phyloP scores from a whole-genome alignment of 2,113 vertebrate genomes.

The Fulica atra region DNA sequence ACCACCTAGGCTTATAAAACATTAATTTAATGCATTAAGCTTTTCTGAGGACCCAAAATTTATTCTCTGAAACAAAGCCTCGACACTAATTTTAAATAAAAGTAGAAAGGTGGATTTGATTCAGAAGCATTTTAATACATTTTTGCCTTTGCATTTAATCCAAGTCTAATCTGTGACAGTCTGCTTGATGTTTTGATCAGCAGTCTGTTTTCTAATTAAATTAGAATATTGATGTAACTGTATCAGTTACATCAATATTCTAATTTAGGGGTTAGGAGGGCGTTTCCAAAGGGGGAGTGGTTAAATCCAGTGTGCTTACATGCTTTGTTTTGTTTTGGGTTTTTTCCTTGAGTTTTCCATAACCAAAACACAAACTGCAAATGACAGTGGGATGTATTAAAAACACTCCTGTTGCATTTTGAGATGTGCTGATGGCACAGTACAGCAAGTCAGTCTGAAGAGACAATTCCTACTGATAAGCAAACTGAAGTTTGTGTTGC shows the following conservation, averaged over 20 bases:
- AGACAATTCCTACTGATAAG: neutral
- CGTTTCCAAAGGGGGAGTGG: neutral
- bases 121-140: neutral
- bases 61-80: neutral
- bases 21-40: neutral
- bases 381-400: neutral
- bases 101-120: neutral
- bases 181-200: neutral
- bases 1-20: neutral
- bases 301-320: neutral
- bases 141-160: conserved; percentile 12
- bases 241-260: no score
- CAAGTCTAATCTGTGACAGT: neutral
- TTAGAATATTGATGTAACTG: neutral
- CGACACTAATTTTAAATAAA: neutral
- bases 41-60: neutral
- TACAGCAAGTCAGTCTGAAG: neutral
- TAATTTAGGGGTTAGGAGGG: no score
- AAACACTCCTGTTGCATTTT: neutral
- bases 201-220: conserved; percentile 15
- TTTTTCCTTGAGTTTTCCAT: neutral
- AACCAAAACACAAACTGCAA: neutral
- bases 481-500: neutral
- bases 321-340: neutral
- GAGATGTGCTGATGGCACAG: neutral